phyloP scores from a whole-genome alignment of 2,888 invertebrate genomes.

The Aphidoletes aphidimyza region DNA sequence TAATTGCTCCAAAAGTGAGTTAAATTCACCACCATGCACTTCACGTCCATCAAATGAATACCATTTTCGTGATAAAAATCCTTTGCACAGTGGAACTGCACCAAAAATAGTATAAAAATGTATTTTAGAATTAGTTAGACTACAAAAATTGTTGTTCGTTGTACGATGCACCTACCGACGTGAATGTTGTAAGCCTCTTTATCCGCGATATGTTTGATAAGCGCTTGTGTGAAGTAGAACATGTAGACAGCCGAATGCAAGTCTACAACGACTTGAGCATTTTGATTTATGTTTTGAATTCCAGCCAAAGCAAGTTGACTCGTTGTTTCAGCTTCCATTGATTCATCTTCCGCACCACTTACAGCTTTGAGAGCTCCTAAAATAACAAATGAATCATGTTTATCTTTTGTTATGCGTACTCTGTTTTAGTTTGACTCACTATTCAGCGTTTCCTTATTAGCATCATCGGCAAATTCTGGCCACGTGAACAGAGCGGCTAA shows the following conservation, averaged over 20 bases:
- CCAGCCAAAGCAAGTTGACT: background rate
- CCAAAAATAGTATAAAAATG: background rate
- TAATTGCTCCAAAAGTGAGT: slow-evolving; percentile 73
- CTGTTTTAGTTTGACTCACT: slow-evolving; percentile 28
- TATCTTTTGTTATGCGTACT: background rate
- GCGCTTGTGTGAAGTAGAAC: slow-evolving; percentile 61
- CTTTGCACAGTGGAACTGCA: slow-evolving; percentile 67
- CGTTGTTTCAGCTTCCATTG: background rate
- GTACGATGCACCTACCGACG: slow-evolving; percentile 60
- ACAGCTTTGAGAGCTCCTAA: background rate
- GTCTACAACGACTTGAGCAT: slow-evolving; percentile 59
- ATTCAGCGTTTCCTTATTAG: slow-evolving; percentile 56
- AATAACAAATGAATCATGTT: background rate
- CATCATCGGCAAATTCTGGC: slow-evolving; percentile 71
- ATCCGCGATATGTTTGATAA: slow-evolving; percentile 60
- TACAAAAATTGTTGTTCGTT: background rate
- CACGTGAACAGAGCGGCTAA: slow-evolving; percentile 72
- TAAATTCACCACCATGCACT: slow-evolving; percentile 75
- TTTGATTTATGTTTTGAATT: background rate
- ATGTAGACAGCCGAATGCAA: slow-evolving; percentile 64
- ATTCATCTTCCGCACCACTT: background rate
- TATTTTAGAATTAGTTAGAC: background rate
- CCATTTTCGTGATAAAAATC: slow-evolving; percentile 76
- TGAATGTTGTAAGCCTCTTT: slow-evolving; percentile 59
- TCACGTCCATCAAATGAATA: slow-evolving; percentile 71